These are phyloP conservation scores for Odontesthes bonariensis DNA, from an alignment of 2,113 vertebrate species.

Conservation along the genomic window DNA sequence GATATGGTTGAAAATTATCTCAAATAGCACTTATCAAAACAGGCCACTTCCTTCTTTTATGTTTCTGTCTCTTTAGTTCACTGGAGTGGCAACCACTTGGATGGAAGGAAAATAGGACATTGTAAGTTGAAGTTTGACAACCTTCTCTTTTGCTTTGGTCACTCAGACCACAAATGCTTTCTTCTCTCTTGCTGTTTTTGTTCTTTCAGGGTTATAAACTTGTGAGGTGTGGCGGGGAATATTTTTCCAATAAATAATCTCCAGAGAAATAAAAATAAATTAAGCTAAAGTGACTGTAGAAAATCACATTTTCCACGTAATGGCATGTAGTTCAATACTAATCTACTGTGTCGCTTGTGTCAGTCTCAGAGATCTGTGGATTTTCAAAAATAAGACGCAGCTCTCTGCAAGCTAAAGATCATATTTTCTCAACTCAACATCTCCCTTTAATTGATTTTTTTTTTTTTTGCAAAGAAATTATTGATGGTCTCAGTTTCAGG, in stretches of 20 bases:
- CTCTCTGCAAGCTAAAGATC: conserved; percentile 8
- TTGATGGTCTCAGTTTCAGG: neutral
- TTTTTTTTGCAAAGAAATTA: conserved; percentile 9
- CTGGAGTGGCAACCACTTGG: conserved; percentile 86
- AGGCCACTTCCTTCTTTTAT: conserved; percentile 82
- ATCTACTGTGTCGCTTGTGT: neutral
- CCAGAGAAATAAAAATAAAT: conserved; percentile 53
- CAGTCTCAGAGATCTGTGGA: neutral
- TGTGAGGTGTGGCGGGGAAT: conserved; percentile 21
- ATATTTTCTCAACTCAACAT: conserved; percentile 1
- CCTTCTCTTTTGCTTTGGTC: conserved; percentile 79
- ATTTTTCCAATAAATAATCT: conserved; percentile 49
- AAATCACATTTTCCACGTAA: conserved; percentile 66
- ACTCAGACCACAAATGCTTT: conserved; percentile 62
- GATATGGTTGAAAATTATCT: conserved; percentile 77
- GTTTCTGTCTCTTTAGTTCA: conserved; percentile 85
- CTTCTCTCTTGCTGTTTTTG: conserved; percentile 59
- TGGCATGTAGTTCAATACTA: conserved; percentile 45
- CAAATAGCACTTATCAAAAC: conserved; percentile 82
- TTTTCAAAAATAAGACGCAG: conserved; percentile 16
- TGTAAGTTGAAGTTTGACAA: conserved; percentile 82
- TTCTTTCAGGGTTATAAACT: conserved; percentile 46
- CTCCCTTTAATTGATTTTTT: conserved; percentile 9
- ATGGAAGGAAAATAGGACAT: conserved; percentile 86
- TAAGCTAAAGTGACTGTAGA: conserved; percentile 56